Base-by-base conservation (phyloP, 2,797 vertebrate species). In the Acridotheres tristis region DNA sequence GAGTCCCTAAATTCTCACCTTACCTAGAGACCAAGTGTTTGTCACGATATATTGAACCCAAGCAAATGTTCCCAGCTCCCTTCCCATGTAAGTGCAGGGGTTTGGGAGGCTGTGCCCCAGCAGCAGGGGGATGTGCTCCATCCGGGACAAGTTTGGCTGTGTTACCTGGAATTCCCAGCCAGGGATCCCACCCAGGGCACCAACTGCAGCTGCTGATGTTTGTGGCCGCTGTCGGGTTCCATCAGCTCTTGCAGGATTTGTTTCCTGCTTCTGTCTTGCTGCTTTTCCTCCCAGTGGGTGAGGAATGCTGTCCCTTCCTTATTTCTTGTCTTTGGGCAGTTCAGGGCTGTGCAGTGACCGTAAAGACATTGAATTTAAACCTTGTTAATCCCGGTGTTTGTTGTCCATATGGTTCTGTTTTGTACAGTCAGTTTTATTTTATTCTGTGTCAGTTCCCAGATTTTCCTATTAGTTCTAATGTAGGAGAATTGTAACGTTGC, bases 401-500 rank as follows among this genome's bases (percentile, higher is more conserved):
- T 89, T 88, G 76, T 66, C 91, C 82, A 38, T 88, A 65, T 69
- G 76, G 76, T 88, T 94, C 73, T 88, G 51, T 23, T 95, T 86
- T 45, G 34, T 92, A 50, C 73, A 83, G 68, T 91, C 91, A 73
- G 38, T 62, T 94, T 86, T 84, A 16, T 59, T 96, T 85, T 90
- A 59, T 36, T 75, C 80, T 42, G 0, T 80, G 77, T 54, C 81
- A 40, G 30, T 74, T 76, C 53, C 48, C 43, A 43, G 48, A 29
- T 83, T 89, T 62, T 67, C 34, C 7, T 36, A 7, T 67, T 71
- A 14, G 45, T 59, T 71, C 34, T 61, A 16, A 51, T 9, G 26
- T 19, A 63, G 75, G 45, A 62, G 51, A 92, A 85, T 18, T 82
- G 68, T 73, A 45, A 73, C 16, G 1, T 16, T 79, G 43, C 34